Percentiles rank a stretch among this genome's conserved stretches.
Conservation (phyloP, 2,797 vertebrate genomes). For the Linurgus olivaceus region DNA sequence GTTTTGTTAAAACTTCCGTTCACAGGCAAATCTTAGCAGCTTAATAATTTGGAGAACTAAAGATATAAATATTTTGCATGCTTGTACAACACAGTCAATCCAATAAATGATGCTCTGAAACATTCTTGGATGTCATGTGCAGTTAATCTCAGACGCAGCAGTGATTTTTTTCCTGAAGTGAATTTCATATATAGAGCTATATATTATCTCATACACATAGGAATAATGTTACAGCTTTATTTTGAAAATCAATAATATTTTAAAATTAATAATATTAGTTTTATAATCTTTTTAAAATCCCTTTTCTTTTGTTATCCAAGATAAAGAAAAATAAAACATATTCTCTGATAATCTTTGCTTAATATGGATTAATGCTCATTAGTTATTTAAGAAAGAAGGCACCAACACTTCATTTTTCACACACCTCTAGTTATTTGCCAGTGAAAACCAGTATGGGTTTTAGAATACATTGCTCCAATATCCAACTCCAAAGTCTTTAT, state of each 20-base stretch:
- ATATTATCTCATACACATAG: neutral
- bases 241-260: conserved; percentile 6
- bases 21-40: conserved; percentile 69
- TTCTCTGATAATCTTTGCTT: neutral
- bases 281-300: neutral
- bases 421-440: conserved; percentile 36
- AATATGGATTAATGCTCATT: conserved; percentile 25
- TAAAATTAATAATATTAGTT: neutral
- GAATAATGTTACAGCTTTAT: neutral
- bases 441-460: neutral
- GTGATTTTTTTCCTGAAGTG: conserved; percentile 29
- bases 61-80: conserved; percentile 77
- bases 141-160: conserved; percentile 44
- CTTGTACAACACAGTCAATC: conserved; percentile 68
- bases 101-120: conserved; percentile 67
- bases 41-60: conserved; percentile 62
- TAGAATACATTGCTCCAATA: neutral
- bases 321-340: neutral
- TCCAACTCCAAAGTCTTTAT: conserved; percentile 37
- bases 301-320: neutral
- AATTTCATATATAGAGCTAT: conserved; percentile 14
- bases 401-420: conserved; percentile 1
- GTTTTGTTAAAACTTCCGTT: conserved; percentile 65
- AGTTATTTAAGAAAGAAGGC: conserved; percentile 50
- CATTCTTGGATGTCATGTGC: conserved; percentile 52